Base-by-base conservation (phyloP, 2,888 invertebrate species). In the Miltochrista miniata region DNA sequence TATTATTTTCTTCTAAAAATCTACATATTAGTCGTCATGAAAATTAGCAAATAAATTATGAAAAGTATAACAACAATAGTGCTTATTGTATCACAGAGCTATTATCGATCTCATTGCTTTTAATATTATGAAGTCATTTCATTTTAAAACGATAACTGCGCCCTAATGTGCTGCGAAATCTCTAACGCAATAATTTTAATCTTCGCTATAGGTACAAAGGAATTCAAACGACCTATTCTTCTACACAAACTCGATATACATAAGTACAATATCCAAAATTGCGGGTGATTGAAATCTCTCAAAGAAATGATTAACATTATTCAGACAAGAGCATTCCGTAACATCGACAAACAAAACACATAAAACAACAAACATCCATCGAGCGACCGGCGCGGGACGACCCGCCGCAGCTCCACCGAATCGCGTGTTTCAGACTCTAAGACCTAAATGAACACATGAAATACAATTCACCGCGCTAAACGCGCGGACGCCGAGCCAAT, bases 361-460 rank as follows among this genome's bases (percentile, higher is more conserved):
- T 79, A 85, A 88, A 89, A 85, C 85, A 87, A 89, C 87, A 87
- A 86, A 85, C 87, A 85, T 83, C 68, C 85, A 85, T 78, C 82
- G 75, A 81, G 80, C 81, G 83, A 80, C 75, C 82, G 79, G 83
- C 77, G 80, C 74, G 70, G 74, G 77, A 76, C 77, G 81, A 81
- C 77, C 79, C 83, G 73, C 80, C 76, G 79, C 79, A 72, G 74
- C 72, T 64, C 76, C 76, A 79, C 79, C 80, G 74, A 79, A 74
- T 76, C 80, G 75, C 81, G 87, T 84, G 85, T 85, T 85, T 84
- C 88, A 82, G 81, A 88, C 81, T 83, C 87, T 89, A 88, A 80
- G 75, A 90, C 83, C 90, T 90, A 90, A 89, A 88, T 90, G 90
- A 90, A 90, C 90, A 90, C 90, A 90, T 88, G 87, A 87, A 87